Conservation (phyloP, 1,140 invertebrate species). For the Panulirus ornatus region DNA sequence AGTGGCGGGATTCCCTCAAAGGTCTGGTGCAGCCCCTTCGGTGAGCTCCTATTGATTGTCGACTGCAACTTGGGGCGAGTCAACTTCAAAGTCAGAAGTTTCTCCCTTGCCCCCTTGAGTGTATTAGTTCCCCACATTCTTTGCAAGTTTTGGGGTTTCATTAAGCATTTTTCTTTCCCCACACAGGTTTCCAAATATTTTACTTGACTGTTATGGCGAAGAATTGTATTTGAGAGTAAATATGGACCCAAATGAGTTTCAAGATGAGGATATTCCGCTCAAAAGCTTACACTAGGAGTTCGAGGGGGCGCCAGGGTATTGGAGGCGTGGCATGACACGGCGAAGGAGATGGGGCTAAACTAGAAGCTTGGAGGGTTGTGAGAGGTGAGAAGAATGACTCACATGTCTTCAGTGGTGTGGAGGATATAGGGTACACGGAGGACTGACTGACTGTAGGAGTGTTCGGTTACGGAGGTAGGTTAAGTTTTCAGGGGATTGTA, state of each 20-base stretch:
- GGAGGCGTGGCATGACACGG: background rate
- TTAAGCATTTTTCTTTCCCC: conserved; percentile 56
- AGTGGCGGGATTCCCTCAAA: conserved; percentile 55
- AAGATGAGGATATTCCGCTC: conserved; percentile 35
- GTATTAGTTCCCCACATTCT: conserved; percentile 66
- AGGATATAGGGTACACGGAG: no score
- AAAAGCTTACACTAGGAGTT: no score
- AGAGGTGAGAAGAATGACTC: no score
- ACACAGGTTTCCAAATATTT: conserved; percentile 65
- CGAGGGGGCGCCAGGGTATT: background rate
- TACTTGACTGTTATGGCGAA: conserved; percentile 59
- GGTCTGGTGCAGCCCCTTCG: background rate
- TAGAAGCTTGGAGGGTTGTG: background rate
- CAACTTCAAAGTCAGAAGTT: conserved; percentile 59
- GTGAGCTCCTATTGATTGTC: conserved; percentile 50
- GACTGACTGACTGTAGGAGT: no score
- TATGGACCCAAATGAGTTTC: conserved; percentile 53
- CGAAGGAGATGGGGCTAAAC: background rate
- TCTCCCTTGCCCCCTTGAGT: conserved; percentile 43
- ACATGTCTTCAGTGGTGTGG: no score
- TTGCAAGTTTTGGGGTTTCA: conserved; percentile 65
- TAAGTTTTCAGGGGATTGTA: no score
- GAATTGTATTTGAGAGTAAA: conserved; percentile 61
- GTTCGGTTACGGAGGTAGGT: no score
- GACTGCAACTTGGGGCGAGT: conserved; percentile 44